A percentile compares a stretch with the other conserved stretches of the same genome.
These are phyloP conservation scores for Chionodraco myersi DNA, from an alignment of 2,113 vertebrate genomes.

Conservation along the genomic window DNA sequence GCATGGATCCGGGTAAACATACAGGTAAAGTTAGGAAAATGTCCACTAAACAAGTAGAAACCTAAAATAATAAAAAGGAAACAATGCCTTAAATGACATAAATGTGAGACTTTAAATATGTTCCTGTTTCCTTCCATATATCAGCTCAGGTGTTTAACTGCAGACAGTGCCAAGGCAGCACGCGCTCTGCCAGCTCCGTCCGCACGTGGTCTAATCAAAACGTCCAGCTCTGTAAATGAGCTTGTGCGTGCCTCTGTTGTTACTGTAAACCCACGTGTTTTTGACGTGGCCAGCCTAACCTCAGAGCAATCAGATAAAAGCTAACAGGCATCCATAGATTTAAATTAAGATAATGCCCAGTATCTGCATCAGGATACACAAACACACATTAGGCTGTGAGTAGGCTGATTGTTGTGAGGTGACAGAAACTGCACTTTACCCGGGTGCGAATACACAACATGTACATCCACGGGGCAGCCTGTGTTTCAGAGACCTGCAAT, in stretches of 20 bases:
- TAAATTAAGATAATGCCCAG: conserved; percentile 50
- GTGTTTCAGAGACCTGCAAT: background rate
- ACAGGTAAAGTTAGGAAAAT: background rate
- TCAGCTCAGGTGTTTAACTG: too few species aligned
- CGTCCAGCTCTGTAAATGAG: background rate
- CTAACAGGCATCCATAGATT: conserved; percentile 53
- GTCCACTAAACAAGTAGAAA: background rate
- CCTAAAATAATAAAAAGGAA: background rate
- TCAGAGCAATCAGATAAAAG: conserved; percentile 56
- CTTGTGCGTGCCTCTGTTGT: conserved; percentile 9
- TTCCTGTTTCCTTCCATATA: background rate
- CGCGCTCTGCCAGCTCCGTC: background rate
- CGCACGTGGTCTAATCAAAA: conserved; percentile 24
- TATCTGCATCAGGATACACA: conserved; percentile 31
- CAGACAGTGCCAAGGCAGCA: background rate
- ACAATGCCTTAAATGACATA: background rate
- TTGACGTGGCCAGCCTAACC: conserved; percentile 1
- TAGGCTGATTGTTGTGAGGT: conserved; percentile 62
- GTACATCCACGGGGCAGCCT: conserved; percentile 13
- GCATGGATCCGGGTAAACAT: background rate
- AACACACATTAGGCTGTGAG: conserved; percentile 7
- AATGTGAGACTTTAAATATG: background rate
- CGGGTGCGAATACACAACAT: conserved; percentile 54
- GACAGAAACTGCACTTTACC: conserved; percentile 70
- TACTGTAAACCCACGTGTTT: conserved; percentile 52